Conservation (phyloP, 1,140 invertebrate genomes). For the Heliconius eleuchia region DNA sequence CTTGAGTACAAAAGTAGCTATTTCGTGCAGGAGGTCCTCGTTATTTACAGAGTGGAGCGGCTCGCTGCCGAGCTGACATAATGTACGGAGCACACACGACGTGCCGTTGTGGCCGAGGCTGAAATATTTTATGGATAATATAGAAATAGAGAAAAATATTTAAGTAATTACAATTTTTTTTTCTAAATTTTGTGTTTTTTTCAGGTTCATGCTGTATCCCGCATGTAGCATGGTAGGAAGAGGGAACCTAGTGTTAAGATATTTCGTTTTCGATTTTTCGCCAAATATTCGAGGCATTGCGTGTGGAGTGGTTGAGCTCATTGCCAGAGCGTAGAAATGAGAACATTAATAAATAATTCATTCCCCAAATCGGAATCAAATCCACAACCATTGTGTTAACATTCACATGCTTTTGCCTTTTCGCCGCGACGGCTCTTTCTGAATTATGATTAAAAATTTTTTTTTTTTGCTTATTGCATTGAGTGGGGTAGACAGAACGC, state of each 20-base stretch:
- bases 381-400: not conserved
- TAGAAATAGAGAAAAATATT: not conserved
- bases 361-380: not conserved
- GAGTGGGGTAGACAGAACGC: too few relatives aligned
- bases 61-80: conserved; percentile 71
- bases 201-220: not conserved
- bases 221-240: not conserved
- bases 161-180: not conserved
- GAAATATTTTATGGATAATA: conserved; percentile 33
- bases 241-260: not conserved
- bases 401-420: too few relatives aligned
- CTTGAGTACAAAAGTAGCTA: conserved; percentile 71
- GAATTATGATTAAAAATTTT: too few relatives aligned
- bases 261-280: not conserved
- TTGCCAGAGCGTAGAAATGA: not conserved
- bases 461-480: too few relatives aligned
- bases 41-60: conserved; percentile 67
- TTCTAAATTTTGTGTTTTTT: not conserved
- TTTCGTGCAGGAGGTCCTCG: conserved; percentile 75
- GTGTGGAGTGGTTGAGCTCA: not conserved
- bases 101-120: conserved; percentile 73
- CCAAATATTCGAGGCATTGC: not conserved
- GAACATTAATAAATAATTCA: not conserved
- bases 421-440: too few relatives aligned
- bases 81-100: conserved; percentile 61